A percentile compares a stretch with the other conserved stretches of the same genome.
phyloP scores from a whole-genome alignment of 2,797 vertebrate genomes.

The Sarcophilus harrisii region DNA sequence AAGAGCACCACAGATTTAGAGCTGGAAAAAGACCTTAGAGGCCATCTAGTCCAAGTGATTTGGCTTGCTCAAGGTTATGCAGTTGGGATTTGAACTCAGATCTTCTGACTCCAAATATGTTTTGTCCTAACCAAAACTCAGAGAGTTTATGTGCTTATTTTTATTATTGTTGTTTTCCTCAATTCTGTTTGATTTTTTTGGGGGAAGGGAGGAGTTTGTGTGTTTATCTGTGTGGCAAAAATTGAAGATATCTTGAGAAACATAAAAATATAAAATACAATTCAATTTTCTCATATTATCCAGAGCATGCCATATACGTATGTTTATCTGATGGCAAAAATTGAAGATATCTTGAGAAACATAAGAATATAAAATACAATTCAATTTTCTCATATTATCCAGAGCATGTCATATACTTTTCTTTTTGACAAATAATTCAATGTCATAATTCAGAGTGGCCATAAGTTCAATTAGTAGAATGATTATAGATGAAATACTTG shows the following conservation, averaged over 20 bases:
- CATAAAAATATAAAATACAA: not conserved
- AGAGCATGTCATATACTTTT: not conserved
- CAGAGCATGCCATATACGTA: not conserved
- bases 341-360: not conserved
- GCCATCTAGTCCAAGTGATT: too few species aligned
- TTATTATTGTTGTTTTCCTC: not conserved
- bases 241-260: not conserved
- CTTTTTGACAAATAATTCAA: not conserved
- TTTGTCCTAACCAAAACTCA: not conserved
- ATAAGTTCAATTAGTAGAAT: not conserved
- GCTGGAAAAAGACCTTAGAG: too few species aligned
- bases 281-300: not conserved
- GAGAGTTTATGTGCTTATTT: not conserved
- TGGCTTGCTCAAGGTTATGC: too few species aligned
- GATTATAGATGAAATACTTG: not conserved
- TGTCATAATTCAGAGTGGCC: not conserved
- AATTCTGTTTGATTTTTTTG: not conserved
- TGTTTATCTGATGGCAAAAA: not conserved
- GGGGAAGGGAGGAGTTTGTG: not conserved
- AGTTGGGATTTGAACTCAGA: too few species aligned
- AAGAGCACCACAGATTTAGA: too few species aligned
- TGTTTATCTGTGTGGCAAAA: not conserved
- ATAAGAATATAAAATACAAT: not conserved
- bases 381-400: not conserved
- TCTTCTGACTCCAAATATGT: too few species aligned